A percentile compares a stretch with the other conserved stretches of the same genome.
These are phyloP conservation scores for Cistogaster globosa DNA, from an alignment of 2,888 invertebrate species.

Conservation along the genomic window DNA sequence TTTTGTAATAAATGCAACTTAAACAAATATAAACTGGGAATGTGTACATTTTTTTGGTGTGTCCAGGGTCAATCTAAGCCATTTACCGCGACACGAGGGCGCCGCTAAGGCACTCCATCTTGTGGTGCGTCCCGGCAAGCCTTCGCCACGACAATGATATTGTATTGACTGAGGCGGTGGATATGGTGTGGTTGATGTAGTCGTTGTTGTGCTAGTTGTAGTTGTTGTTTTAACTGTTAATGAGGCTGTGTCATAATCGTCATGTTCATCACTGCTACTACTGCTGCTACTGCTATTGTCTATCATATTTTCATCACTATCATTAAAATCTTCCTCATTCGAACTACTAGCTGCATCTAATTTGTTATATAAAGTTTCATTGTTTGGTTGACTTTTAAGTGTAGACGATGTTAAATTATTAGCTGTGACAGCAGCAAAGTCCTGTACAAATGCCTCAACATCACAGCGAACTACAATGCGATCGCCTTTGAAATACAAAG, in stretches of 20 bases:
- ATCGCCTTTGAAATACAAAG: constrained; percentile 84
- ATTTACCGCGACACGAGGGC: constrained; percentile 95
- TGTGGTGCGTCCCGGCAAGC: constrained; percentile 89
- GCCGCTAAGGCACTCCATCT: constrained; percentile 93
- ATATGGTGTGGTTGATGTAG: constrained; percentile 73
- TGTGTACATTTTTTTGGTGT: constrained; percentile 82
- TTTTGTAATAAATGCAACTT: constrained; percentile 67
- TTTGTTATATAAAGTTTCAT: constrained; percentile 72
- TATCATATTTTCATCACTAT: constrained; percentile 73
- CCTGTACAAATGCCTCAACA: constrained; percentile 88
- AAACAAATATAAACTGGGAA: constrained; percentile 83
- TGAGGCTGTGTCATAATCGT: constrained; percentile 74
- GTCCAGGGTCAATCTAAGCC: constrained; percentile 86
- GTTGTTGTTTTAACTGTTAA: constrained; percentile 66
- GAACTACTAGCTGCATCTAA: constrained; percentile 73
- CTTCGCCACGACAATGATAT: constrained; percentile 91
- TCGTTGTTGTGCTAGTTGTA: constrained; percentile 75
- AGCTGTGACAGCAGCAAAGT: constrained; percentile 63
- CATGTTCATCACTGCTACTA: constrained; percentile 73
- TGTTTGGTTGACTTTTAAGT: constrained; percentile 71
- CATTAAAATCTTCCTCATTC: constrained; percentile 73
- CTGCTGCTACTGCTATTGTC: constrained; percentile 61
- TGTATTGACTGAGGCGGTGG: constrained; percentile 73
- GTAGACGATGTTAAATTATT: constrained; percentile 72
- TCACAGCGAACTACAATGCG: constrained; percentile 92